Evolutionary conservation across 1,140 invertebrate species (phyloP), one percentile per base, ranked within the genome.

Genomic region (Hormaphis cornu): DNA sequence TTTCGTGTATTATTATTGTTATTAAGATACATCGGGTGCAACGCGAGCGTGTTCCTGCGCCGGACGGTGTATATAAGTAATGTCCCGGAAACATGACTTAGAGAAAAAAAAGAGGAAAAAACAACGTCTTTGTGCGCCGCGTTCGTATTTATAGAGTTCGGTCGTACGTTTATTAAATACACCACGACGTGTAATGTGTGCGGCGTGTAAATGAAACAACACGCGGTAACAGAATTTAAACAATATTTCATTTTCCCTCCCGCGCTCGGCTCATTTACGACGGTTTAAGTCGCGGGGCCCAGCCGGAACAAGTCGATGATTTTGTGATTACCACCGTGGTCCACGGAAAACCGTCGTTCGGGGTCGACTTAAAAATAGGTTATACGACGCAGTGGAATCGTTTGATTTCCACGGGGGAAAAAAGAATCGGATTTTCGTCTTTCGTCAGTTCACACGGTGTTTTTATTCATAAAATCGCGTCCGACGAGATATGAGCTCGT

Each of bases 71-170:
- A n/a, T n/a, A n/a, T n/a, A 40, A 58, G 33, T 58, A 58, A 58
- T 58, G 54, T 40, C 40, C 54, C 54, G 54, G 54, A 58, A 58
- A 58, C 54, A 58, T 58, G 54, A 58, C 54, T 58, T 58, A 58
- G 40, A 40, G 26, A 26, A 50, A 50, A 24, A 26, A 48, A 22
- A 24, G 3, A 22, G 12, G 6, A 20, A 22, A 22, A 56, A 37
- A 56, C 54, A 16, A 24, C 33, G 6, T 58, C 22, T 37, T 37
- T 56, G 2, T 54, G 26, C 14, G 26, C 20, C 18, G 3, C 12
- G 28, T 33, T 2, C 20, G 9, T 54, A 28, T 26, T 8, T 14
- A 14, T n/a, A 28, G 16, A 10, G 30, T 33, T 9, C 30, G 30
- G 8, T 4, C 18, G 22, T 37, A 24, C 14, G 7, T 22, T 30